Percentiles rank a stretch among this genome's conserved stretches.
Conservation (phyloP, 2,113 vertebrate genomes). For the Ondatra zibethicus region DNA sequence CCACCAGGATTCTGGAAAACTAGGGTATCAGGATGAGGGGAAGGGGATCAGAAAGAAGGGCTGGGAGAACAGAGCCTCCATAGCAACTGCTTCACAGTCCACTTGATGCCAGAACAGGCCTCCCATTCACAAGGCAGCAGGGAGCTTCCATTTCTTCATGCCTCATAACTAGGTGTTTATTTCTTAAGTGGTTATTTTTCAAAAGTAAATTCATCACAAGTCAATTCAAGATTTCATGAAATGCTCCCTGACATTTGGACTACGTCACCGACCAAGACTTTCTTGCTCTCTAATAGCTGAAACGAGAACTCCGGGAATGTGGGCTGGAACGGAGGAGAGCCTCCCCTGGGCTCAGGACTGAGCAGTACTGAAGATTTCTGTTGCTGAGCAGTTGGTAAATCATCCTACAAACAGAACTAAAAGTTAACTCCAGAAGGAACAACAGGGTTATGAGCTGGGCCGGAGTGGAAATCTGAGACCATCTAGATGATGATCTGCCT, state of each 20-base stretch:
- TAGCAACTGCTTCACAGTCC: background rate
- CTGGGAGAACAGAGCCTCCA: background rate
- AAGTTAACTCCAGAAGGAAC: slow-evolving; percentile 70
- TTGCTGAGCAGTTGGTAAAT: slow-evolving; percentile 67
- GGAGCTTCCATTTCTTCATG: background rate
- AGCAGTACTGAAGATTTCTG: slow-evolving; percentile 47
- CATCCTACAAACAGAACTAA: background rate
- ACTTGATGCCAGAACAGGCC: background rate
- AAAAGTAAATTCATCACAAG: background rate
- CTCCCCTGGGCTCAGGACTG: background rate
- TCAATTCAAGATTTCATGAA: slow-evolving; percentile 19
- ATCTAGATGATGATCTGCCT: slow-evolving; percentile 43
- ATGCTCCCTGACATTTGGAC: background rate
- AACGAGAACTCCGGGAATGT: background rate
- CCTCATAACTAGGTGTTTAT: background rate
- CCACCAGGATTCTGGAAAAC: background rate
- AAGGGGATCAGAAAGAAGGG: background rate
- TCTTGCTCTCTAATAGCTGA: background rate
- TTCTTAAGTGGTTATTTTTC: slow-evolving; percentile 4
- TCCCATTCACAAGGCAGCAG: background rate
- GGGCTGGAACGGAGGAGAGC: background rate
- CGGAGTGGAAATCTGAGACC: slow-evolving; percentile 59
- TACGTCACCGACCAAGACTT: background rate
- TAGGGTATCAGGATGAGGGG: background rate
- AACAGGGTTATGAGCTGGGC: background rate